Base-by-base conservation (phyloP, 2,113 vertebrate species). In the Pelecanoides urinatrix region DNA sequence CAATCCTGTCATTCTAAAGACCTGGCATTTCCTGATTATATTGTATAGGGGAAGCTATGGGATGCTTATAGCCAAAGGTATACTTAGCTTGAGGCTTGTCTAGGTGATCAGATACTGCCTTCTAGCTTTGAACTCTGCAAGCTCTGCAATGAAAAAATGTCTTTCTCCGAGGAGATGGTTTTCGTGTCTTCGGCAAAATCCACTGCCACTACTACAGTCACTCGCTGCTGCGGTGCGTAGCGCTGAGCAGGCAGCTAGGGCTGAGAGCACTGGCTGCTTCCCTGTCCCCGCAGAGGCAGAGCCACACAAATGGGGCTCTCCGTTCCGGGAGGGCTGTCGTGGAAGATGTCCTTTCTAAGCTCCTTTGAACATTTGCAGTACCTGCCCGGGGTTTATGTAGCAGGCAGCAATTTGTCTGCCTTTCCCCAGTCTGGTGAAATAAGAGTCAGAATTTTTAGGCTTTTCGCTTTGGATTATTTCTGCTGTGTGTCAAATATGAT, bases 241-340 rank as follows among this genome's bases (percentile, higher is more conserved):
- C 10, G 0, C 42, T 8, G 53, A 42, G 77, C 61, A 42, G 49
- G 25, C n/a, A 55, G 65, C n/a, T 38, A 40, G 58, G 85, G 16
- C 58, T 55, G 30, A 25, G 47, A 62, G 17, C 5, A 0, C 16
- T 27, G 45, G 13, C 23, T 49, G 78, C 68, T 53, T 45, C 61
- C 22, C 26, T 1, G 2, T 61, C 22, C 40, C 22, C 1, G 0
- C 19, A 0, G 5, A 65, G 27, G 16, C 13, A 91, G 26, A 50
- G 29, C 21, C 47, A 22, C 36, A 38, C 2, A n/a, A 50, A 6
- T 1, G 1, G 11, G 11, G 23, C 6, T 78, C 13, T 85, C 22
- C 4, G 2, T 49, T 82, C n/a, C 9, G 0, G 25, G 22, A 44
- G 40, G 10, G 25, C 42, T 86, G 38, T n/a, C 20, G 4, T 2